Base-by-base conservation (phyloP, 2,113 vertebrate genomes). In the Buteo buteo region DNA sequence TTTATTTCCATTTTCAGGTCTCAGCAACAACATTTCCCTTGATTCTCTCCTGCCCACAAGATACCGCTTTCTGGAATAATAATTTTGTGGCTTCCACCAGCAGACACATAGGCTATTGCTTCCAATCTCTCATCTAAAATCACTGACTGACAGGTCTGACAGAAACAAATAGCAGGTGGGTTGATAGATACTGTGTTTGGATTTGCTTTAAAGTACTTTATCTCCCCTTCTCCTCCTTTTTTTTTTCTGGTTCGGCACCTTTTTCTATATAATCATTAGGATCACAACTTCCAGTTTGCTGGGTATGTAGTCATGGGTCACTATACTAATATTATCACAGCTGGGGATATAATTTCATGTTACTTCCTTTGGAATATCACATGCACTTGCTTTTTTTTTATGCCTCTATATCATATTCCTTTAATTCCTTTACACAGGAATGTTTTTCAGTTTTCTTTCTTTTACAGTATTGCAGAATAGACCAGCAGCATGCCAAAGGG, bases 111-210 rank as follows among this genome's bases (percentile, higher is more conserved):
- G 0, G 0, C 61, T 85, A 42, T 92, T 95, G 59, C 82, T 97
- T 95, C 88, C 84, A 86, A 70, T 90, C 40, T 88, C 52, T 97
- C 86, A 36, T 94, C 74, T 93, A 50, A 92, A 89, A 89, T 96
- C 94, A 71, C 44, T 73, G 80, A 96, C 79, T 98, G 97, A 97
- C 95, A 97, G 94, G 62, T 94, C 73, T 97, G 96, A 96, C 95
- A 95, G 95, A 89, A 97, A 97, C 91, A 97, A 97, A 98, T 94
- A 95, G 80, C 88, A 95, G 88, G 86, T 94, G 89, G 14, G n/a
- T 72, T 85, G 96, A 96, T 82, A 96, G 61, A 76, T 93, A 81
- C 15, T 95, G 84, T 84, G 72, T 96, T 94, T 72, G 64, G 47
- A 82, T 96, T 96, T 95, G 40, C 42, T 97, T 96, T 96, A 89